Conservation (phyloP, 2,113 vertebrate species). For the Oryzias celebensis region DNA sequence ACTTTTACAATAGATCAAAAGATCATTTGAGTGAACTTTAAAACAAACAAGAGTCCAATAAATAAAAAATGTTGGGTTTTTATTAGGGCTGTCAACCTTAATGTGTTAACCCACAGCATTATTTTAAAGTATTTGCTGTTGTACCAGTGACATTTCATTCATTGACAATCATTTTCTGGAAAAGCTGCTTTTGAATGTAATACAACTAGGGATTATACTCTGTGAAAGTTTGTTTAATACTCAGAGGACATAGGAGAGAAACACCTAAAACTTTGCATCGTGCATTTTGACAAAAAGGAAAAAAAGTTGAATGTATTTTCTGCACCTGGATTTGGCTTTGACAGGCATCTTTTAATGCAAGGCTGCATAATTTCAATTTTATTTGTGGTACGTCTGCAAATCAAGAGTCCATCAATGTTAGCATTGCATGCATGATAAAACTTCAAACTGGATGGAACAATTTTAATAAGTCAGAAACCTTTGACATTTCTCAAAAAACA, state of each 20-base stretch:
- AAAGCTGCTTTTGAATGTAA: too few relatives aligned
- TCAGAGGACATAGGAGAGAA: too few relatives aligned
- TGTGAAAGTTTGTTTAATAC: too few relatives aligned
- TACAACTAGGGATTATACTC: too few relatives aligned
- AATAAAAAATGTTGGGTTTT: background rate
- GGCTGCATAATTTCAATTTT: conserved; percentile 51
- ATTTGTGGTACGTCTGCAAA: conserved; percentile 19
- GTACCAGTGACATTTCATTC: too few relatives aligned
- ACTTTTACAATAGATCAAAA: conserved; percentile 10
- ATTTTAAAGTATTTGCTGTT: too few relatives aligned
- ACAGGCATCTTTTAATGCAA: conserved; percentile 25
- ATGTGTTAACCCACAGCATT: too few relatives aligned
- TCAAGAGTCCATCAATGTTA: conserved; percentile 15
- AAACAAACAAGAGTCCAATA: background rate
- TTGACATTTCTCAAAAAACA: conserved; percentile 17
- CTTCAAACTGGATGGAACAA: conserved; percentile 17
- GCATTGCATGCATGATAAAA: conserved; percentile 17
- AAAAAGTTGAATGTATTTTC: background rate
- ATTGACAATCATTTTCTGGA: too few relatives aligned
- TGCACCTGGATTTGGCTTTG: conserved; percentile 20
- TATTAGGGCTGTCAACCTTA: too few relatives aligned
- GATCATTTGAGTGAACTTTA: conserved; percentile 2
- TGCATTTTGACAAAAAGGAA: background rate
- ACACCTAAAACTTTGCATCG: too few relatives aligned
- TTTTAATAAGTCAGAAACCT: conserved; percentile 9